Percentiles rank a stretch among this genome's conserved stretches.
These are phyloP conservation scores for Drosophila burlai DNA, from an alignment of 1,140 invertebrate species.

Conservation along the genomic window DNA sequence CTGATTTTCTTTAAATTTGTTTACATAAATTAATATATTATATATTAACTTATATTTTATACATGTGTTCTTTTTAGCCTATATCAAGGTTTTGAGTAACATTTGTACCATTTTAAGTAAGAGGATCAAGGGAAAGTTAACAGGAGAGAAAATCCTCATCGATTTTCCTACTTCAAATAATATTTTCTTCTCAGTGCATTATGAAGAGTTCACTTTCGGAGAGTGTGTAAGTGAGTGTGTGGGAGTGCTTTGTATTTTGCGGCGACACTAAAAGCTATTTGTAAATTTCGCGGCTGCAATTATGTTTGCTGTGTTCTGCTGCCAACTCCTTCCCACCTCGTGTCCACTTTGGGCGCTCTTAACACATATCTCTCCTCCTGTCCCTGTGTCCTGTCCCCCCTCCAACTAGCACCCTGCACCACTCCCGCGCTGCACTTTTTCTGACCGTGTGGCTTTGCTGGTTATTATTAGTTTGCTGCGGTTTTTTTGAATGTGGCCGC, in stretches of 20 bases:
- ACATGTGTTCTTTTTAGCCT: not conserved
- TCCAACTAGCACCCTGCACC: slow-evolving; percentile 1
- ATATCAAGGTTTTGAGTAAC: not conserved
- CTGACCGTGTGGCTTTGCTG: slow-evolving; percentile 65
- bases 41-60: not conserved
- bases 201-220: slow-evolving; percentile 6
- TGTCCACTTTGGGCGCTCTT: slow-evolving; percentile 45
- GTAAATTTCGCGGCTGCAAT: slow-evolving; percentile 82
- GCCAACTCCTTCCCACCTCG: slow-evolving; percentile 3
- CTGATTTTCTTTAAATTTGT: too few species aligned
- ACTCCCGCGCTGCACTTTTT: slow-evolving; percentile 6
- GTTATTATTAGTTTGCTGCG: slow-evolving; percentile 80
- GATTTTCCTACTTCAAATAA: not conserved
- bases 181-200: slow-evolving; percentile 1
- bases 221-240: slow-evolving; percentile 4
- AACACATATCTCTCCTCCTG: slow-evolving; percentile 37
- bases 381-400: not conserved
- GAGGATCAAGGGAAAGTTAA: too few species aligned
- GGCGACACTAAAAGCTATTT: slow-evolving; percentile 82
- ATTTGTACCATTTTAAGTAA: not conserved
- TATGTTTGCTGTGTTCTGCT: slow-evolving; percentile 76
- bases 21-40: too few species aligned
- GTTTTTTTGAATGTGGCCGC: slow-evolving; percentile 62
- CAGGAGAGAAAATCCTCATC: too few species aligned
- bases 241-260: slow-evolving; percentile 62